Evolutionary conservation across 2,797 vertebrate genomes (phyloP).

Genomic region (Phyllotis vaccarum): DNA sequence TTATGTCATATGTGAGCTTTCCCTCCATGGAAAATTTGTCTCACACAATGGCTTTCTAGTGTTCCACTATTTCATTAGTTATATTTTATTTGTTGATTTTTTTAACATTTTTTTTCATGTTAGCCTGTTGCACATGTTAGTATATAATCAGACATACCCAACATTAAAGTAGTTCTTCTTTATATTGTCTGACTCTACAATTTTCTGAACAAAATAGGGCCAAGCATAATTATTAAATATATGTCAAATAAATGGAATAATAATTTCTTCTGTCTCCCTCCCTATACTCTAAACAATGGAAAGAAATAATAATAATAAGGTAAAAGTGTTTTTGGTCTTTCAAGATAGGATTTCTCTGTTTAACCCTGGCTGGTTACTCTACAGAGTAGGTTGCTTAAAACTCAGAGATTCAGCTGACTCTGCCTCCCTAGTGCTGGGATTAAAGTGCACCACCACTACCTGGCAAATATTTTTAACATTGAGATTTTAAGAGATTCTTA

Average conservation of each 20-base stretch:
- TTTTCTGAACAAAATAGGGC: not conserved
- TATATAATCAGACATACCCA: not conserved
- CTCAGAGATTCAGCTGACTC: not conserved
- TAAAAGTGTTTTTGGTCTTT: not conserved
- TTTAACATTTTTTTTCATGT: not conserved
- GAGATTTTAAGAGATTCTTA: not conserved
- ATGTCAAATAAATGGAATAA: not conserved
- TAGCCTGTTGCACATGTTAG: not conserved
- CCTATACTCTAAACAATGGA: not conserved
- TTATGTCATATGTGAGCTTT: not conserved
- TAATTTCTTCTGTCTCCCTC: not conserved
- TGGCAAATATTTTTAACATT: not conserved
- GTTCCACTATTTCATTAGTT: not conserved
- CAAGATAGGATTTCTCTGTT: not conserved
- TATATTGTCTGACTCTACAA: not conserved
- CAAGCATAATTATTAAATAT: not conserved
- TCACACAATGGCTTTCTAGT: fast-evolving
- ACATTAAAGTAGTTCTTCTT: not conserved
- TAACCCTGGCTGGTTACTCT: not conserved
- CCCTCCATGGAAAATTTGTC: fast-evolving
- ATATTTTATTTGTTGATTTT: not conserved
- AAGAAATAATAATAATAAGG: not conserved
- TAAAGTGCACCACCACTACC: not conserved
- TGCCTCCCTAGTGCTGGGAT: not conserved
- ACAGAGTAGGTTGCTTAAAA: not conserved